Evolutionary conservation across 2,888 invertebrate genomes (phyloP), one percentile per base, ranked within the genome.

Genomic region (Trachelus tabidus): DNA sequence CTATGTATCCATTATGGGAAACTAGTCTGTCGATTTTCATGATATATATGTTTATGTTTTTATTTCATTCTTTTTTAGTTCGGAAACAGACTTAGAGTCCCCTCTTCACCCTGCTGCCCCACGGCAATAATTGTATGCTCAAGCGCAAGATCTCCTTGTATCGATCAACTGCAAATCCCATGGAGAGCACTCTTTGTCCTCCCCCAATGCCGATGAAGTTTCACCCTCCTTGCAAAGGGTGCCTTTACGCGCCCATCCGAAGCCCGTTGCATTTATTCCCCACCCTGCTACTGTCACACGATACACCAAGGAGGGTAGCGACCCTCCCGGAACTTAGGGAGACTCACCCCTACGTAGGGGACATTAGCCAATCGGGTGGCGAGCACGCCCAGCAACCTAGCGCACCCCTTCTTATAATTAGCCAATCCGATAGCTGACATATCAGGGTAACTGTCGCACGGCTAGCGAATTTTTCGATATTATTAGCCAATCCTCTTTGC

Each of bases 371-470:
- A 90, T 90, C 88, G 73, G 77, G 76, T 75, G 75, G 40, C 82
- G 85, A 83, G 85, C 87, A 88, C 89, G 89, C 89, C 90, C 88
- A 83, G 81, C 88, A 85, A 89, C 87, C 85, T 88, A 88, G 86
- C 68, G 35, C 75, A 77, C 76, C 74, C 80, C 73, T 68, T 73
- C 35, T 37, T 81, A 81, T 88, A 89, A 90, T 90, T 90, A 89
- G 89, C 90, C 90, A 90, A 90, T 90, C 85, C 86, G 84, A 83
- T 85, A 83, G 81, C 73, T 73, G 77, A 33, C 71, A 71, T 34
- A 35, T 37, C 34, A 30, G 34, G 35, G 74, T 34, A 74, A 74
- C 74, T 34, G 74, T 74, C 74, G 74, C 74, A 15, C 34, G 15
- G 33, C 23, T 12, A 33, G 71, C 71, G 31, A 71, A 33, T 31